These are phyloP conservation scores for Propithecus coquereli DNA, from an alignment of 2,113 vertebrate species.

Conservation along the genomic window DNA sequence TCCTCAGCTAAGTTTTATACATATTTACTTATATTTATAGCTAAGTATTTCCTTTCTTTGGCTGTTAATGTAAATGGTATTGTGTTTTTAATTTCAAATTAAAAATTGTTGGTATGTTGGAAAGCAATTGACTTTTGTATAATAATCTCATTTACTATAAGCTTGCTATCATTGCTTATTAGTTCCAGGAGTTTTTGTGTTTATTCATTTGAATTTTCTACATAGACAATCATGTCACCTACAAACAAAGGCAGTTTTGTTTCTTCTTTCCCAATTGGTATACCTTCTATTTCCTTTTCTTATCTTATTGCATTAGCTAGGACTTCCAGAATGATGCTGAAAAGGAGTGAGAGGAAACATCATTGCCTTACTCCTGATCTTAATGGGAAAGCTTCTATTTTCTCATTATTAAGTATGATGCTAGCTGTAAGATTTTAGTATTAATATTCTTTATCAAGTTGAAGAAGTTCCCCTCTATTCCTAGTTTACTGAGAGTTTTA, in stretches of 20 bases:
- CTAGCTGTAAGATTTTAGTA: not conserved
- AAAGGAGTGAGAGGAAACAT: not conserved
- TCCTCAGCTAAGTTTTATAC: not conserved
- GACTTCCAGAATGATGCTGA: not conserved
- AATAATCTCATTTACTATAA: not conserved
- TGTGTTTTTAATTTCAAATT: not conserved
- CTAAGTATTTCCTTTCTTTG: not conserved
- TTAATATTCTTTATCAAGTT: not conserved
- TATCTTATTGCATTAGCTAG: not conserved
- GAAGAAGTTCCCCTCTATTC: not conserved
- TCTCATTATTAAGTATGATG: not conserved
- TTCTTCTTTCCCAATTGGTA: not conserved
- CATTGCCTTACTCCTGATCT: not conserved
- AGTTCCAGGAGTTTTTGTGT: not conserved
- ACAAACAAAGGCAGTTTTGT: not conserved
- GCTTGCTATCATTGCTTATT: not conserved
- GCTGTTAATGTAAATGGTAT: not conserved
- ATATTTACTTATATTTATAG: not conserved
- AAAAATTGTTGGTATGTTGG: not conserved
- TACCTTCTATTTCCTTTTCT: not conserved
- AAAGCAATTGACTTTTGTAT: not conserved
- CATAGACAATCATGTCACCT: not conserved
- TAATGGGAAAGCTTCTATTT: not conserved
- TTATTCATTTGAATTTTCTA: not conserved
- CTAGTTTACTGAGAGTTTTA: not conserved